Conservation (phyloP, 2,113 vertebrate genomes). For the Gallinago media region DNA sequence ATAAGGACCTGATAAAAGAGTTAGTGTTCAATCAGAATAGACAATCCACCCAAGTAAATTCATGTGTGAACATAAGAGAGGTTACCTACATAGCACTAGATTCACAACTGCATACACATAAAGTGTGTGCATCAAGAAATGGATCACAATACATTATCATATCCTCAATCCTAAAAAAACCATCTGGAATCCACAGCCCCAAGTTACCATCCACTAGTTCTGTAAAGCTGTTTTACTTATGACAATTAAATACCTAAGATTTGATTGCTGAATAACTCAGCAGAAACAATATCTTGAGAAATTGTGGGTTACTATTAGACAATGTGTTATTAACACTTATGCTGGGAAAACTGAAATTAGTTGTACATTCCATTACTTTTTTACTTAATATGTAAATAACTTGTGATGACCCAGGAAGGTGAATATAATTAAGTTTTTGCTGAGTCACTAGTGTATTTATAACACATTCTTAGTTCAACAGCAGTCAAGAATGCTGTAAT, state of each 20-base stretch:
- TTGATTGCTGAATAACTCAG: neutral
- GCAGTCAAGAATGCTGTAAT: neutral
- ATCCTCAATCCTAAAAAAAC: neutral
- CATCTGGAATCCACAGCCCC: neutral
- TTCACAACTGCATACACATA: neutral
- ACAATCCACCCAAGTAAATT: neutral
- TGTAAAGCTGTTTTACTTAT: neutral
- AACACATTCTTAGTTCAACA: neutral
- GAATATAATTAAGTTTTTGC: neutral
- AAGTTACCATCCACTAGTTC: neutral
- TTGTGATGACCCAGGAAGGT: neutral
- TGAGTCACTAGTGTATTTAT: neutral
- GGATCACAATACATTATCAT: neutral
- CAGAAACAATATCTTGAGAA: neutral
- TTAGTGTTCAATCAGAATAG: neutral
- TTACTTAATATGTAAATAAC: neutral
- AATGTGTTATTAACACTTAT: neutral
- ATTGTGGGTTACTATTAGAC: neutral
- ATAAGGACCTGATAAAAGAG: neutral
- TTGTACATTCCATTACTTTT: neutral
- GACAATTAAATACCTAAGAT: neutral
- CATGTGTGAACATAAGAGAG: neutral
- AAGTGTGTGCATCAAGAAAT: neutral
- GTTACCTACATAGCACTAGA: neutral
- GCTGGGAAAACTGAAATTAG: neutral